Evolutionary conservation across 2,113 vertebrate genomes (phyloP).

Genomic region (Amazona vittata): DNA sequence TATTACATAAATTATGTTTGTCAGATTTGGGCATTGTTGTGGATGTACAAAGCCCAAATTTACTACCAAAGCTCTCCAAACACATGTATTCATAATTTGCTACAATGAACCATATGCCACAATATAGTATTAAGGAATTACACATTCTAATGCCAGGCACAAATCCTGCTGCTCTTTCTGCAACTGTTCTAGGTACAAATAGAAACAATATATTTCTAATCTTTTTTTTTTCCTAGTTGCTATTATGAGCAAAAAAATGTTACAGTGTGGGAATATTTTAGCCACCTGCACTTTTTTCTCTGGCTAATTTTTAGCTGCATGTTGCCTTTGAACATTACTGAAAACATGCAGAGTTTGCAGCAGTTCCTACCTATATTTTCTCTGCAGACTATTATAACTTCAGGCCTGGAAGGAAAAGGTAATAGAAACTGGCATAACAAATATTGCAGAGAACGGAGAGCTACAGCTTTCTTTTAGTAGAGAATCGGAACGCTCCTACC

Average conservation of each 20-base stretch:
- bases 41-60: slow-evolving; percentile 73
- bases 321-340: slow-evolving; percentile 44
- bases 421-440: slow-evolving; percentile 41
- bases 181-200: slow-evolving; percentile 74
- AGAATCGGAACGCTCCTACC: neutral
- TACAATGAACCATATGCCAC: slow-evolving; percentile 68
- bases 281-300: slow-evolving; percentile 66
- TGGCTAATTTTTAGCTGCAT: slow-evolving; percentile 53
- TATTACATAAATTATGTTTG: slow-evolving; percentile 79
- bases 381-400: slow-evolving; percentile 45
- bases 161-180: slow-evolving; percentile 54
- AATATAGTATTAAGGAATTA: slow-evolving; percentile 76
- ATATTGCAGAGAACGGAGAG: neutral
- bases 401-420: slow-evolving; percentile 55
- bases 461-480: neutral
- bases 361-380: neutral
- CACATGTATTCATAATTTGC: slow-evolving; percentile 76
- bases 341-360: slow-evolving; percentile 11
- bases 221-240: slow-evolving; percentile 49
- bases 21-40: slow-evolving; percentile 75
- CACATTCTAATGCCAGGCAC: slow-evolving; percentile 67
- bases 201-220: slow-evolving; percentile 77
- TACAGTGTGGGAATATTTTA: slow-evolving; percentile 72
- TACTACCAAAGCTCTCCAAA: slow-evolving; percentile 73
- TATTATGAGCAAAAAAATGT: slow-evolving; percentile 73